These are phyloP conservation scores for Ascaphus truei DNA, from an alignment of 2,113 vertebrate genomes.

Conservation along the genomic window DNA sequence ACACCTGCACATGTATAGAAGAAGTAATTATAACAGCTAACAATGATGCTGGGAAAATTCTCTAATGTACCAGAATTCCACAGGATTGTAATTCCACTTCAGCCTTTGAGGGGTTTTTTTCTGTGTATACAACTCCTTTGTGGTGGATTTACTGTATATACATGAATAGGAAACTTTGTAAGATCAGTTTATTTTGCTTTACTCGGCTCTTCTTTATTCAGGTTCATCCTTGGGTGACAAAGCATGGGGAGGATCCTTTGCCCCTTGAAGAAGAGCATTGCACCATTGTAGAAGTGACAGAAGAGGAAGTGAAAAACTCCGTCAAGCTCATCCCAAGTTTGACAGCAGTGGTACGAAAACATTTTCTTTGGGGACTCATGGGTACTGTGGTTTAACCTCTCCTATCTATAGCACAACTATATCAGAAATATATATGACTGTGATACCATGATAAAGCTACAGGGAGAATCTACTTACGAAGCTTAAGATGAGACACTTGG, in stretches of 20 bases:
- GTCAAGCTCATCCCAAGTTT: slow-evolving; percentile 91
- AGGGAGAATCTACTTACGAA: too few species aligned
- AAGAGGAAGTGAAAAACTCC: slow-evolving; percentile 96
- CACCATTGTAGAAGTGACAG: slow-evolving; percentile 87
- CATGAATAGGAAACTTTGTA: too few species aligned
- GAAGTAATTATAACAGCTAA: neutral
- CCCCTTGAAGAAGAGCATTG: slow-evolving; percentile 94
- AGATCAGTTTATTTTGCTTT: neutral
- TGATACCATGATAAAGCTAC: too few species aligned
- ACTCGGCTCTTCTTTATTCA: slow-evolving; percentile 44
- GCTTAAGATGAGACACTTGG: too few species aligned
- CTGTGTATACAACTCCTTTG: neutral
- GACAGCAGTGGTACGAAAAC: slow-evolving; percentile 83
- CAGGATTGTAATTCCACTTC: neutral
- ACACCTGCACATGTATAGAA: neutral
- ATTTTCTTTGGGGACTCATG: neutral
- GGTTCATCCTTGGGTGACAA: slow-evolving; percentile 88
- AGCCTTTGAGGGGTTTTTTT: neutral
- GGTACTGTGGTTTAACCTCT: neutral
- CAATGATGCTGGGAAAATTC: neutral
- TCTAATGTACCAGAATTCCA: neutral
- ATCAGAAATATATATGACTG: too few species aligned
- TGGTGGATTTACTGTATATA: neutral
- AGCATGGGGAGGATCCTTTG: slow-evolving; percentile 68
- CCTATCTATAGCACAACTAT: too few species aligned